Evolutionary conservation across 2,797 vertebrate species (phyloP), one percentile per base, ranked within the genome.

Genomic region (Valencia hispanica): DNA sequence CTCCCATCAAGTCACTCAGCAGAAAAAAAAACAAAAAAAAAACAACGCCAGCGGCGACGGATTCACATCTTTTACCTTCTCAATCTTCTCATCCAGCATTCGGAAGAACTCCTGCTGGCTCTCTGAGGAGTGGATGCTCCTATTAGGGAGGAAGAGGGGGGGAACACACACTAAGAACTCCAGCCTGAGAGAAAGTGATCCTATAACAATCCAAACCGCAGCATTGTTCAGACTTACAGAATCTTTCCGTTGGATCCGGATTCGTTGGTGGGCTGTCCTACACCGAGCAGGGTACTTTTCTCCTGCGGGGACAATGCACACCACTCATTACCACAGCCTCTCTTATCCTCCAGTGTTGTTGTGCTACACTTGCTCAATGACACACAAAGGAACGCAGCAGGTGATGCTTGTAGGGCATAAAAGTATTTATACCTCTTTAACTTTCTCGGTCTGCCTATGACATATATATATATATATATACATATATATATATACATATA

Each of bases 41-140:
- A 45, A 47, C 20, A 12, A 71, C 12, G 41, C 39, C 72, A n/a
- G 1, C 20, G 4, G 0, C 9, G 15, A 73, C 0, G 9, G 15
- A 7, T 11, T 25, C 43, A 27, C 27, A 1, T 70, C 73, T 14
- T 70, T 90, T 94, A 99, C 98, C 96, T 98, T 98, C 94, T 97
- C 98, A 61, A 99, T 99, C 91, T 99, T 99, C 94, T 99, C 98
- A 86, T 99, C 98, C 91, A 99, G 92, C 98, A 99, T 98, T 92
- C 96, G 96, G 96, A 99, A 99, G 94, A 99, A 99, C 88, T 99
- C 98, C 77, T 99, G 98, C 92, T 99, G 98, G 93, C 98, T 99
- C 95, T 99, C 98, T 5, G 98, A 99, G 83, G 97, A 99, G 95
- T 99, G 98, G 94, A 99, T 97, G 93, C 98, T 99, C 94, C 87